Evolutionary conservation across 2,113 vertebrate species (phyloP), one percentile per base, ranked within the genome.

Genomic region (Hippocampus zosterae): DNA sequence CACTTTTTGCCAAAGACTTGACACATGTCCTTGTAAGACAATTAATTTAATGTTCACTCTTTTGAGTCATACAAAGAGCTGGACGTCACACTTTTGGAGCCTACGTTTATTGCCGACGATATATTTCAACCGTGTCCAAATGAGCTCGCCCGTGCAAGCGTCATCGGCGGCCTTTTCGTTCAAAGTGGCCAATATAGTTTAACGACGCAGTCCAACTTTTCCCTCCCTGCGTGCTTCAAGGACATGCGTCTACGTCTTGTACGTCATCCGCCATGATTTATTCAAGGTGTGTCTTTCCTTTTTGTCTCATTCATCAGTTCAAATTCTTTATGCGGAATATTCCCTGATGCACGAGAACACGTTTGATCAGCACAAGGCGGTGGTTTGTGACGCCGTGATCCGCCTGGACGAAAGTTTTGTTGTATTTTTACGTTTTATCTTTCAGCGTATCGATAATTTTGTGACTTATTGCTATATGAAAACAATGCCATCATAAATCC

Each of bases 141-240:
- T 19, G 65, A 48, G 25, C 27, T 78, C 59, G 25, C 56, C 23
- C 21, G 63, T 21, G 68, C 62, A 40, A 29, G 69, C 29, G 70
- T 57, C 53, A 37, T 67, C 55, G 69, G 73, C 63, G 16, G 37
- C 55, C 69, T 68, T 81, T 77, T 65, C 67, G 69, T 29, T 55
- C 41, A 61, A 70, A 79, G 69, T 69, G 69, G 70, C 15, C 50
- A 42, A 15, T 74, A 65, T 59, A 41, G 59, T 52, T n/a, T 64
- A 50, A 65, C 68, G 57, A 53, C 61, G 19, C 40, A 12, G 61
- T 63, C 37, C n/a, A 63, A 63, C 19, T n/a, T 23, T 6, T 5
- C 37, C 21, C 19, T 3, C 21, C 10, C 19, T 15, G 25, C 12
- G 11, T 64, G 12, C 19, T 16, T 64, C 40, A 42, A 64, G 62